Evolutionary conservation across 1,140 invertebrate species (phyloP), one percentile per base, ranked within the genome.

Genomic region (Pseudomyrmex cubaensis): DNA sequence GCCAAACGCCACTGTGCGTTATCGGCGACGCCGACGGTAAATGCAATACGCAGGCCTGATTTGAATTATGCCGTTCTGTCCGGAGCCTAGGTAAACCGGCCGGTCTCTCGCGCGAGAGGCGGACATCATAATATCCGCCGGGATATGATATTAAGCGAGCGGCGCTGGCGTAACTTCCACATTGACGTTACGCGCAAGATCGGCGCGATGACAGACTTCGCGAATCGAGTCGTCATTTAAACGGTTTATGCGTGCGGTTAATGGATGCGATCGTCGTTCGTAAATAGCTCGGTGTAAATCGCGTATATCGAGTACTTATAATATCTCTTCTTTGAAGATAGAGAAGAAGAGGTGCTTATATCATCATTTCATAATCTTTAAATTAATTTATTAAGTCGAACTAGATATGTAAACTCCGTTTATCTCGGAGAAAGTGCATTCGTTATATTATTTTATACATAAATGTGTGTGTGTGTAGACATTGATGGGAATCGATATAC

Each of bases 81-180:
- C 57, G 82, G 67, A 84, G 74, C 67, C 35, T 87, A 54, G 76
- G 76, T 80, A 72, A 80, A 80, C 44, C 54, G 15, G 48, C 50
- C 69, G 48, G 54, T 84, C 74, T 59, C 63, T 67, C 48, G 62
- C 63, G 57, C 25, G 67, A 46, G 67, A 59, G 13, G 66, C 82
- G 78, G 86, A 88, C 82, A 84, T 85, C 86, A 85, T 88, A 88
- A 88, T 88, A 88, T 88, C 82, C 82, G 87, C 48, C 66, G 64
- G 76, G 72, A 85, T 87, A 82, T 85, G 59, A 87, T 80, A 80
- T 87, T 88, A 87, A 85, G 83, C 83, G 82, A 70, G 44, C 22
- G 17, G 52, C 54, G 44, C 20, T 12, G 52, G 46, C 7, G 63
- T 22, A 63, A 63, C 83, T 52, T 84, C 66, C 44, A 82, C 70